Base-by-base conservation (phyloP, 2,797 vertebrate species). In the Argentina silus region DNA sequence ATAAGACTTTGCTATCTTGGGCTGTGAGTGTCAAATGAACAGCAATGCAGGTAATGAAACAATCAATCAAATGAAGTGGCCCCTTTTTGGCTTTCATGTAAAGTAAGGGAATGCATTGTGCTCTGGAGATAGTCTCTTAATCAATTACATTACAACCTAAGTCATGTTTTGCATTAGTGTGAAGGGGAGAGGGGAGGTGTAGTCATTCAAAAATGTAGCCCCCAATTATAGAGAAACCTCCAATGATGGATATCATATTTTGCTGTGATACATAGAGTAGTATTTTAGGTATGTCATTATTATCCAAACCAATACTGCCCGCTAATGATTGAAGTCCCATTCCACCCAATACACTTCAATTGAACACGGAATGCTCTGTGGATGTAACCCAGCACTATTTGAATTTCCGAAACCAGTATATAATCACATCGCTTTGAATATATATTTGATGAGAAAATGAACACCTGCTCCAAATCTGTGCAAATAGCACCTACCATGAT, bases 81-180 rank as follows among this genome's bases (percentile, higher is more conserved):
- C 11, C 43, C 11, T 47, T 57, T 57, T 57, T 7, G 44, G 42
- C 42, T 69, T 44, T 69, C 42, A 12, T 69, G 53, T 59, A 14
- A 45, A 43, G 62, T 51, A n/a, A 17, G 51, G 51, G 6, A 17
- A 11, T 15, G 12, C 14, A 61, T 23, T 36, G 51, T 44, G n/a
- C 53, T 44, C 19, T 19, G 9, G 67, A 56, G 51, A 57, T 56
- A 15, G 8, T 36, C 15, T 36, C 48, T 44, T 19, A 56, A 67
- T 51, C 50, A 69, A 69, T 59, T 57, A 45, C 53, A 59, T 57
- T 21, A 57, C 7, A 14, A 45, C 17, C 43, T 57, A 43, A 36
- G 23, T 12, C 59, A 42, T 15, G 27, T 15, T 61, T 36, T 6
- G 3, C 56, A 9, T 48, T 48, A 3, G 47, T 48, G 47, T 48